Evolutionary conservation across 2,113 vertebrate species (phyloP).

Genomic region (Enhydra lutris): DNA sequence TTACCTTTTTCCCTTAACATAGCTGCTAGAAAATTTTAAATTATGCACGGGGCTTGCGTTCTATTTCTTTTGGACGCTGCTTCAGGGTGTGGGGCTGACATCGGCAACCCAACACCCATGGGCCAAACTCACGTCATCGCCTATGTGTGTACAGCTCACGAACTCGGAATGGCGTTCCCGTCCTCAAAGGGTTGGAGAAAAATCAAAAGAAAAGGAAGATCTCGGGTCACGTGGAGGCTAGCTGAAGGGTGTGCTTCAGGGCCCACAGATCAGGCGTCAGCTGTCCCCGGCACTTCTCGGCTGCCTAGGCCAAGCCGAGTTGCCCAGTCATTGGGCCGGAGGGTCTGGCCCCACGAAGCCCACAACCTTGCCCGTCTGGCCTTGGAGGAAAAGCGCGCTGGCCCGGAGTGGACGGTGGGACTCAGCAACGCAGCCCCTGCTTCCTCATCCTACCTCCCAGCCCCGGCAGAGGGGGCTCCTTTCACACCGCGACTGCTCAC

Average conservation of each 20-base stretch:
- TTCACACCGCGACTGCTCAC: not conserved
- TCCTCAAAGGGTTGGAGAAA: not conserved
- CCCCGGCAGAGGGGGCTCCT: not conserved
- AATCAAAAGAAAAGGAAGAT: not conserved
- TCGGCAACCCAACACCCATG: not conserved
- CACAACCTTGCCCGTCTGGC: no score
- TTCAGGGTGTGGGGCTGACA: fast-evolving
- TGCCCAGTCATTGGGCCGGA: not conserved
- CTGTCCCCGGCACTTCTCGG: not conserved
- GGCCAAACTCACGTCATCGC: not conserved
- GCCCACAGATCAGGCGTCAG: no score
- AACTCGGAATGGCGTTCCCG: not conserved
- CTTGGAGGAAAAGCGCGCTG: not conserved
- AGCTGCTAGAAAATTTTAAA: not conserved
- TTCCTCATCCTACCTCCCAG: not conserved
- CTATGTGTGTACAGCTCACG: no score
- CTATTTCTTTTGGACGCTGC: not conserved
- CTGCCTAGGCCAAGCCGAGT: not conserved
- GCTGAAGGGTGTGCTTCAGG: not conserved
- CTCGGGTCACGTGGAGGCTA: not conserved
- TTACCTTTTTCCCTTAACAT: not conserved
- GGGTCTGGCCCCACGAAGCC: not conserved
- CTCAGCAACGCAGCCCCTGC: no score
- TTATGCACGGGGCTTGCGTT: not conserved
- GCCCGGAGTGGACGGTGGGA: not conserved